Evolutionary conservation across 2,113 vertebrate species (phyloP).

Genomic region (Picathartes gymnocephalus): DNA sequence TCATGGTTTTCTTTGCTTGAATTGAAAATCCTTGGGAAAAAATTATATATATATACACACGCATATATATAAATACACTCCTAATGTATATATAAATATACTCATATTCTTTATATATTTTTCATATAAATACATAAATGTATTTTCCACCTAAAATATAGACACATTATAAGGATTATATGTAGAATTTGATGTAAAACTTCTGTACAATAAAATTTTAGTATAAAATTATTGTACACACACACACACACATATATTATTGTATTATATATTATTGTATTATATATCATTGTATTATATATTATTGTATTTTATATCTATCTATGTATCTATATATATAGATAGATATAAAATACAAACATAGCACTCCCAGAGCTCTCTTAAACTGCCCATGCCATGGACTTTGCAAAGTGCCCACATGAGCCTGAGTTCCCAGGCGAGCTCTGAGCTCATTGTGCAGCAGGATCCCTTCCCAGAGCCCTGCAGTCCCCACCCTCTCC

Average conservation of each 20-base stretch:
- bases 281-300: no score
- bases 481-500: not conserved
- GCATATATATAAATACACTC: not conserved
- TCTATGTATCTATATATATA: no score
- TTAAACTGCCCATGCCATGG: not conserved
- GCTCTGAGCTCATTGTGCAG: not conserved
- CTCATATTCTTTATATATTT: not conserved
- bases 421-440: not conserved
- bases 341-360: rapidly evolving
- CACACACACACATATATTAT: not conserved
- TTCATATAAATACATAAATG: not conserved
- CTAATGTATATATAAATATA: not conserved
- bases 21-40: not conserved
- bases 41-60: not conserved
- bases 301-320: no score
- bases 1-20: not conserved
- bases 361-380: not conserved
- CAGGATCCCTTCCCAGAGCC: not conserved
- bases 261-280: no score
- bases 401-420: not conserved
- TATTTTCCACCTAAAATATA: not conserved
- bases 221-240: no score
- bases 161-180: not conserved
- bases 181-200: not conserved
- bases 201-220: not conserved